Evolutionary conservation across 2,113 vertebrate genomes (phyloP), one percentile per base, ranked within the genome.

Genomic region (Cisticola juncidis): DNA sequence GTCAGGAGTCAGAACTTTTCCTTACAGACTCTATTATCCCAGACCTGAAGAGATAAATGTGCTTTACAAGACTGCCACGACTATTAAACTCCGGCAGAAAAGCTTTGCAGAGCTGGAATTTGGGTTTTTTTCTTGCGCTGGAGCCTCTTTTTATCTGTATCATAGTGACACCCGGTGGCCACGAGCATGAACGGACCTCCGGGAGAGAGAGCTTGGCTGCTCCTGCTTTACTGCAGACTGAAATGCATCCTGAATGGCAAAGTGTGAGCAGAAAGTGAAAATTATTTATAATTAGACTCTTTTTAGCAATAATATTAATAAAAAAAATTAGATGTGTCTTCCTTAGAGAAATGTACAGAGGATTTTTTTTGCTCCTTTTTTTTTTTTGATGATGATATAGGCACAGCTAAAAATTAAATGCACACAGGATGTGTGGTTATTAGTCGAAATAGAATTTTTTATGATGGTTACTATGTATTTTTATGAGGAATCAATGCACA

Each of bases 161-260:
- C 61, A 95, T 33, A 95, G 93, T 97, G 97, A 96, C 97, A 97
- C 93, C 98, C 97, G 90, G 95, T 97, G 98, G 97, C 57, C 92
- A 29, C 0, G n/a, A 20, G 51, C 20, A 14, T 11, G 92, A 86
- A 96, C 9, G 60, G 76, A 73, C 20, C 51, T 36, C 28, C 0
- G 0, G 3, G 42, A 57, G 38, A 57, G 38, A 38, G 8, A 5
- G 26, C 9, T 29, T 11, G 36, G 29, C n/a, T 70, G 66, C 4
- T 81, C 21, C 57, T 74, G 26, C 47, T 50, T 20, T 31, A 66
- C 6, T 19, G 14, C 17, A 77, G 64, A 12, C 6, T 25, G 45
- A 88, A 70, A 66, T 5, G 1, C 25, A 28, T 21, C 21, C 29
- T 36, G 42, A 79, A 66, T 2, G 19, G 9, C 25, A 86, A 12